These are phyloP conservation scores for Pharmacophagus antenor DNA, from an alignment of 2,888 invertebrate genomes.

Conservation along the genomic window DNA sequence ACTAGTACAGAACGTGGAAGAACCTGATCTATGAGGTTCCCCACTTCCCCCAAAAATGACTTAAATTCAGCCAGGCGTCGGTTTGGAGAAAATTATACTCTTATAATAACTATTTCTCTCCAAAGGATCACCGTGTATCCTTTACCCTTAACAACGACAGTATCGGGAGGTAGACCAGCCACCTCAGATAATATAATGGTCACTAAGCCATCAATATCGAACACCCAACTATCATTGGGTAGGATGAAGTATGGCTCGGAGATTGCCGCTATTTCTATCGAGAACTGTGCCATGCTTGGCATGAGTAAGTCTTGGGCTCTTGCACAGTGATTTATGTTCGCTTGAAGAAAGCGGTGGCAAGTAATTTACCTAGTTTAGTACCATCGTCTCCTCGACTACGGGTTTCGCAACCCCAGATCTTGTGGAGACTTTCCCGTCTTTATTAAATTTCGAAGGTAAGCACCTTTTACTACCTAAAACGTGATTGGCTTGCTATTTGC, in stretches of 20 bases:
- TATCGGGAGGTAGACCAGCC: no score
- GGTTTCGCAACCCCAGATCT: not conserved
- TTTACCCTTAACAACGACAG: no score
- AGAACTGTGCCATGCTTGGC: conserved; percentile 30
- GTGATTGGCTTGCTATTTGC: conserved; percentile 25
- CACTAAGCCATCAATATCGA: no score
- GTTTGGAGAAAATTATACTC: no score
- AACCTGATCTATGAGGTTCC: not conserved
- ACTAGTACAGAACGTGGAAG: conserved; percentile 9
- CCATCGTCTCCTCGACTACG: conserved; percentile 3
- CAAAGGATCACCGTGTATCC: no score
- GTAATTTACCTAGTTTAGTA: conserved; percentile 19
- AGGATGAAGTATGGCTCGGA: conserved; percentile 29
- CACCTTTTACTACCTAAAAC: conserved; percentile 15
- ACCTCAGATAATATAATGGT: no score
- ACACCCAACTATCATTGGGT: not conserved
- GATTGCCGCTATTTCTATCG: no score
- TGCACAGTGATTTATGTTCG: conserved; percentile 33
- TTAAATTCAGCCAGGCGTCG: no score
- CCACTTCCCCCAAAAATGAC: no score
- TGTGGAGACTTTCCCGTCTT: not conserved
- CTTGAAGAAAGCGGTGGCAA: conserved; percentile 24
- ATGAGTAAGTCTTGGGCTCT: conserved; percentile 31
- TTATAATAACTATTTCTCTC: no score
- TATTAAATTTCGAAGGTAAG: conserved; percentile 4